Conservation (phyloP, 1,140 invertebrate genomes). For the Aphaenogaster floridana region DNA sequence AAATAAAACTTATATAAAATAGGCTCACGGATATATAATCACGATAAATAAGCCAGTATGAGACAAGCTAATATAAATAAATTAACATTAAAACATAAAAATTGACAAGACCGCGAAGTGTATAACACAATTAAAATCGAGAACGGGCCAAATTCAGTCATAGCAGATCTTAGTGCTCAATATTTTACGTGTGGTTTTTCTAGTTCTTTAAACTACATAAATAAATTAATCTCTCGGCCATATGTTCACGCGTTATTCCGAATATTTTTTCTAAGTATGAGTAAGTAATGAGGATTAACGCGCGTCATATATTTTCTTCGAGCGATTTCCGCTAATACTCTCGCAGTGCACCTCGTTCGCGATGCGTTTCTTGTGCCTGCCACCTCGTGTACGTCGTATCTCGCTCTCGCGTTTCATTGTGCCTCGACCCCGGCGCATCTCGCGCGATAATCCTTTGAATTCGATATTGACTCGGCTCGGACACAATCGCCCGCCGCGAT, state of each 20-base stretch:
- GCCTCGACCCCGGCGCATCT: conserved; percentile 22
- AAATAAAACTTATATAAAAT: too few species aligned
- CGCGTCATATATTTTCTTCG: neutral
- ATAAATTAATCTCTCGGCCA: neutral
- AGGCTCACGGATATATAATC: too few species aligned
- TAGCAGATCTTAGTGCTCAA: too few species aligned
- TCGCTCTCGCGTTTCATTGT: conserved; percentile 33
- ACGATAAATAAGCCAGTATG: too few species aligned
- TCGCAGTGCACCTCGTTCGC: neutral
- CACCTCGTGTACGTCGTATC: neutral
- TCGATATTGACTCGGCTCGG: conserved; percentile 50
- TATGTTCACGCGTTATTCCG: neutral
- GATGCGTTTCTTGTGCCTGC: neutral
- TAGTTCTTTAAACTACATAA: too few species aligned
- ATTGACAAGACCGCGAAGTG: too few species aligned
- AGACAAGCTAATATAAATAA: too few species aligned
- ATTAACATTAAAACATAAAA: too few species aligned
- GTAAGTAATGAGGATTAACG: neutral
- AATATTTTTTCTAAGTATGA: neutral
- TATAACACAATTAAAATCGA: too few species aligned
- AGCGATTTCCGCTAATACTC: neutral
- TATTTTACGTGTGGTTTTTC: too few species aligned
- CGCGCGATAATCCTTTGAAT: conserved; percentile 55
- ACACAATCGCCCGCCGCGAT: conserved; percentile 43
- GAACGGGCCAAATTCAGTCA: too few species aligned